These are phyloP conservation scores for Gibbula magus DNA, from an alignment of 2,888 invertebrate genomes.

Conservation along the genomic window DNA sequence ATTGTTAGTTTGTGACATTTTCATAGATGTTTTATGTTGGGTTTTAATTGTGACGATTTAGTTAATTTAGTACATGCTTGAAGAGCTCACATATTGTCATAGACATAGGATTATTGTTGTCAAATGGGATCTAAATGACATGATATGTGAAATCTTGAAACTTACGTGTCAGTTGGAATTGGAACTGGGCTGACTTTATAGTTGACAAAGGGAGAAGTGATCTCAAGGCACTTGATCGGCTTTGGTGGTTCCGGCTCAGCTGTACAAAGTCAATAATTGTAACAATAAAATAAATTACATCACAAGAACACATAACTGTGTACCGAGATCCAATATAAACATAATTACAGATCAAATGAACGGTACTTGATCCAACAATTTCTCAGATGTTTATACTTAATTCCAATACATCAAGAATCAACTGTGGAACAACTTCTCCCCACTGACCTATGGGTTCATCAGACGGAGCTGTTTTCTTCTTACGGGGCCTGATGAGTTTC, in stretches of 20 bases:
- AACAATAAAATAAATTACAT: too few species aligned
- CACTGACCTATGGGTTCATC: slow-evolving; percentile 71
- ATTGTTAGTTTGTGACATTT: too few species aligned
- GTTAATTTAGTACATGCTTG: too few species aligned
- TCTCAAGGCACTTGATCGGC: slow-evolving; percentile 72
- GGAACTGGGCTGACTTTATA: slow-evolving; percentile 74
- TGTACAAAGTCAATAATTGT: slow-evolving; percentile 27
- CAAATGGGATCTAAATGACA: too few species aligned
- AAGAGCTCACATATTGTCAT: too few species aligned
- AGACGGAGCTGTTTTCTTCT: slow-evolving; percentile 69
- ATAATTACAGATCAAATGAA: background rate
- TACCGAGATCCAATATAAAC: too few species aligned
- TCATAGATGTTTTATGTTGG: too few species aligned
- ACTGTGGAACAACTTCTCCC: background rate
- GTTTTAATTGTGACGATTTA: too few species aligned
- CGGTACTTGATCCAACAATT: background rate
- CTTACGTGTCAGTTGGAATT: slow-evolving; percentile 73
- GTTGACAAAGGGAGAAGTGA: slow-evolving; percentile 73
- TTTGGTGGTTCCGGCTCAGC: slow-evolving; percentile 65
- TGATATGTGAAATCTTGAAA: slow-evolving; percentile 5
- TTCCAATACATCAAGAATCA: background rate
- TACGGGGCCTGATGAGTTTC: slow-evolving; percentile 74
- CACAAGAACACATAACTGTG: too few species aligned
- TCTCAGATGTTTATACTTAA: background rate
- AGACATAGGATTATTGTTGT: too few species aligned